Base-by-base conservation (phyloP, 2,888 invertebrate genomes). In the Phania funesta region DNA sequence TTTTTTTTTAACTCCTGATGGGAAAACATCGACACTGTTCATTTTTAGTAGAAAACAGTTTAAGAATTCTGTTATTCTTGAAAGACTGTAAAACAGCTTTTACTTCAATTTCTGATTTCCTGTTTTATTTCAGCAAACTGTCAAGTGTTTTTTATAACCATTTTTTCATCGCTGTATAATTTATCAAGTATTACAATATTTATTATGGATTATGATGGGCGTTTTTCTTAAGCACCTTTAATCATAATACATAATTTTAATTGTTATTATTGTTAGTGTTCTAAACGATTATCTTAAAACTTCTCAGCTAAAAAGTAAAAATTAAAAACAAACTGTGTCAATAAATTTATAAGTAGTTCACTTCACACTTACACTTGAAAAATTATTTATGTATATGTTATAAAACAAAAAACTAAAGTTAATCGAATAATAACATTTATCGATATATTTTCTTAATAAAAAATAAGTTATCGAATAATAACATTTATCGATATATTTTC, bases 171-270 rank as follows among this genome's bases (percentile, higher is more conserved):
- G 35, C 11, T 35, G 11, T 35, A 35, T 35, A 5, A 5, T 26
- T 26, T 35, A 11, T 35, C 35, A 35, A 35, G 3, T 9, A 1
- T 38, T 13, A 38, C 13, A 38, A 11, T 4, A 6, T 32, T 56
- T 48, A 41, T 58, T 67, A 58, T 75, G 35, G 56, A 26, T 50
- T 29, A 29, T 20, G 20, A 48, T 18, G 38, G 26, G 38, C 11
- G 48, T 13, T 56, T 0, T 65, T 5, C 29, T 75, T 18, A 56
- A 65, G 46, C 65, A 18, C 11, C 5, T 56, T 38, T 50, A 5
- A 6, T 58, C 26, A 50, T 75, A 75, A 67, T 58, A 67, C n/a
- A 75, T 50, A 50, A 58, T 67, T 67, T 58, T 6, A 46, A 58
- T 48, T 58, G 20, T 11, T 38, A 13, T 48, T 41, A 7, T 29